Percentiles rank a stretch among this genome's conserved stretches.
These are phyloP conservation scores for Diorhabda elongata DNA, from an alignment of 1,140 invertebrate genomes.

Conservation along the genomic window DNA sequence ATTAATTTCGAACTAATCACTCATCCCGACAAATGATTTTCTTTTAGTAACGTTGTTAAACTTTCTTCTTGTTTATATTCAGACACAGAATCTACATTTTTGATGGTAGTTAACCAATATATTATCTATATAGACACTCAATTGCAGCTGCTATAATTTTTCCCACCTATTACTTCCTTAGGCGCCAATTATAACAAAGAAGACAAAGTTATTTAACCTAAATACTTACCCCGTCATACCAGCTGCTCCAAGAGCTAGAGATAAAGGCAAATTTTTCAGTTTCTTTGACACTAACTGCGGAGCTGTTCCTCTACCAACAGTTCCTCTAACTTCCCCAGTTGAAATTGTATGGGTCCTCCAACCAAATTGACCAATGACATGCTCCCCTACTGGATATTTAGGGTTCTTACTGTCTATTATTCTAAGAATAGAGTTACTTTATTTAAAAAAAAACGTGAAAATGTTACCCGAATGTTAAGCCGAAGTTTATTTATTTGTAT, in stretches of 20 bases:
- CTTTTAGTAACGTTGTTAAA: too few species aligned
- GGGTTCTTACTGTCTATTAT: slow-evolving; percentile 50
- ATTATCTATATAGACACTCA: too few species aligned
- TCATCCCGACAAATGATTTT: too few species aligned
- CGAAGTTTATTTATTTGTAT: too few species aligned
- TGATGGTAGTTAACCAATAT: too few species aligned
- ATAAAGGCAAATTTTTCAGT: slow-evolving; percentile 48
- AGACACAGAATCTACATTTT: too few species aligned
- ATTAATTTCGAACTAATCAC: too few species aligned
- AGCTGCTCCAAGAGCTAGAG: slow-evolving; percentile 38
- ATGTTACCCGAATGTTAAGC: not conserved
- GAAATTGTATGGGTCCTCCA: slow-evolving; percentile 56
- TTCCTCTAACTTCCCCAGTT: slow-evolving; percentile 37
- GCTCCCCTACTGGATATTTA: slow-evolving; percentile 50
- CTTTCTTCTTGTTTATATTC: too few species aligned
- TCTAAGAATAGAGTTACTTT: slow-evolving; percentile 20
- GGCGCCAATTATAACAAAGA: too few species aligned
- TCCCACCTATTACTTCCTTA: too few species aligned
- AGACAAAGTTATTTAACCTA: too few species aligned
- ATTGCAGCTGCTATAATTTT: too few species aligned
- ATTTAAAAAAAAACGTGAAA: slow-evolving; percentile 23
- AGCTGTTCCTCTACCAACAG: slow-evolving; percentile 34
- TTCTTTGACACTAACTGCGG: slow-evolving; percentile 48
- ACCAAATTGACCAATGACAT: slow-evolving; percentile 52
- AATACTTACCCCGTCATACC: slow-evolving; percentile 32